Evolutionary conservation across 2,797 vertebrate species (phyloP).

Genomic region (Tragelaphus eurycerus): DNA sequence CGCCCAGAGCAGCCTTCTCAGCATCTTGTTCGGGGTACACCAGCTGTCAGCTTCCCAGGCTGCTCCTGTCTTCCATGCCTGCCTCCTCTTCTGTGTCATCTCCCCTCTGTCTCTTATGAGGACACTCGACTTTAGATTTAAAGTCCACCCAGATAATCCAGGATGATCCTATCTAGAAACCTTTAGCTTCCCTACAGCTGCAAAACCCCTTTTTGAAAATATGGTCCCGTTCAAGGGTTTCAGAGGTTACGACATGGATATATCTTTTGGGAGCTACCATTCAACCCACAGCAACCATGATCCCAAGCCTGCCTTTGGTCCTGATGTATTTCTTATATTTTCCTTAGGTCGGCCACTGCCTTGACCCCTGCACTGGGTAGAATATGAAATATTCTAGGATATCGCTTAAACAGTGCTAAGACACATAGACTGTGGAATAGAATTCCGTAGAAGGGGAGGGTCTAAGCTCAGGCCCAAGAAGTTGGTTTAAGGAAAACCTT

Average conservation of each 20-base stretch:
- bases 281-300: background rate
- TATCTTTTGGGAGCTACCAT: background rate
- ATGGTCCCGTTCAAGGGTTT: background rate
- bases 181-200: background rate
- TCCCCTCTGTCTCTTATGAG: background rate
- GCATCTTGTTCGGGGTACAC: background rate
- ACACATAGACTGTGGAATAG: background rate
- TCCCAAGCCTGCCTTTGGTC: background rate
- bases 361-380: background rate
- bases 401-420: background rate
- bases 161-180: background rate
- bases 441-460: background rate
- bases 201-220: background rate
- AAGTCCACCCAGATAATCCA: background rate
- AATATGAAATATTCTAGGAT: background rate
- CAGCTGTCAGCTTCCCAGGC: background rate
- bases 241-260: background rate
- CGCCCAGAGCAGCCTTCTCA: too few species aligned
- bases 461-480: background rate
- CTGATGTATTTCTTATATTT: background rate
- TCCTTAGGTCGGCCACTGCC: background rate
- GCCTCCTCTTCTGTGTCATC: fast-evolving
- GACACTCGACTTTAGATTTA: background rate
- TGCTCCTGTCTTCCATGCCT: background rate
- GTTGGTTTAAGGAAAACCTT: background rate